These are phyloP conservation scores for Lithobates pipiens DNA, from an alignment of 2,797 vertebrate species.

Conservation along the genomic window DNA sequence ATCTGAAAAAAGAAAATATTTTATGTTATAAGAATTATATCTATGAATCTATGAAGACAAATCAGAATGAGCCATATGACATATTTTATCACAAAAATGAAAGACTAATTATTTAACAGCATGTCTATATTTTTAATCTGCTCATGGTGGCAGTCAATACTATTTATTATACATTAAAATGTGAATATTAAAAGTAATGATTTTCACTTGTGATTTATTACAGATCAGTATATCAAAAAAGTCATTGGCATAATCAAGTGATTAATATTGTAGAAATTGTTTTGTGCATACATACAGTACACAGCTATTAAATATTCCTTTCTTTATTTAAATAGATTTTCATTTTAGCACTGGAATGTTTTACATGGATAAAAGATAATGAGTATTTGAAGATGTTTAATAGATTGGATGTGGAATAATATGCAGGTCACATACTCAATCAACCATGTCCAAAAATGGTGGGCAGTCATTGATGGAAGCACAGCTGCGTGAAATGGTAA, in stretches of 20 bases:
- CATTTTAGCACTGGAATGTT: conserved; percentile 2
- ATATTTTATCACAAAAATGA: conserved; percentile 66
- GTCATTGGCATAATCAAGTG: background rate
- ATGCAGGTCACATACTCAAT: background rate
- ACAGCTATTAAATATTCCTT: conserved; percentile 7
- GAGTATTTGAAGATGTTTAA: background rate
- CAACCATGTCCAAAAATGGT: too few relatives aligned
- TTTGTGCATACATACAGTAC: conserved; percentile 10
- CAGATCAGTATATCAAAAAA: conserved; percentile 33
- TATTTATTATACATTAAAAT: conserved; percentile 77
- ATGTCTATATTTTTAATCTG: conserved; percentile 73
- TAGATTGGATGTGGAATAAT: background rate
- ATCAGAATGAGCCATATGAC: background rate
- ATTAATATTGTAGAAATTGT: conserved; percentile 32
- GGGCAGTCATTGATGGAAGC: too few relatives aligned
- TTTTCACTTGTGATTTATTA: conserved; percentile 77
- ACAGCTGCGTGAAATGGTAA: too few relatives aligned
- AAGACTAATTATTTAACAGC: conserved; percentile 71
- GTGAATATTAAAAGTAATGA: conserved; percentile 81
- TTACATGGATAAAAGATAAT: conserved; percentile 2
- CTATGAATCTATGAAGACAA: background rate
- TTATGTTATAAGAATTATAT: too few relatives aligned
- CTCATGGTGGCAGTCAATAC: conserved; percentile 76
- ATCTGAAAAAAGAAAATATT: too few relatives aligned
- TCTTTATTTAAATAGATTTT: conserved; percentile 16